Evolutionary conservation across 2,888 invertebrate genomes (phyloP).

Genomic region (Prosapia bicincta): DNA sequence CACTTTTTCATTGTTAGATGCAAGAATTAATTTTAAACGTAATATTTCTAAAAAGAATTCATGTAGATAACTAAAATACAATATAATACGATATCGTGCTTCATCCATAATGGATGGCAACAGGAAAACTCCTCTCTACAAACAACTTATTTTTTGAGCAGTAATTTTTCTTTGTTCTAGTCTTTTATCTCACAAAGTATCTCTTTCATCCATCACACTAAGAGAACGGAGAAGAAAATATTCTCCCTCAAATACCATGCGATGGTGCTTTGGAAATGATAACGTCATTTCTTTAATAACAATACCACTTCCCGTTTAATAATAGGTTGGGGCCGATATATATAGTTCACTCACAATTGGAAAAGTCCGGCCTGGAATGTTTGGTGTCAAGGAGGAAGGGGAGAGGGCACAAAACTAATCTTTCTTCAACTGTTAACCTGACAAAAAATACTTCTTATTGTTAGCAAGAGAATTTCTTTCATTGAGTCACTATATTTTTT

Average conservation of each 20-base stretch:
- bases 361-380: neutral
- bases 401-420: neutral
- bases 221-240: neutral
- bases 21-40: too few relatives aligned
- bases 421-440: neutral
- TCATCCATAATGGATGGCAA: neutral
- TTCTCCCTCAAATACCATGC: neutral
- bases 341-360: neutral
- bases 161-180: constrained; percentile 2
- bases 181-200: neutral
- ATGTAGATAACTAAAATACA: neutral
- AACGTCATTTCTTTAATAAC: neutral
- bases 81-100: neutral
- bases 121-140: neutral
- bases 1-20: too few relatives aligned
- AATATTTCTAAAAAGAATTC: neutral
- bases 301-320: neutral
- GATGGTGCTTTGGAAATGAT: neutral
- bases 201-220: neutral
- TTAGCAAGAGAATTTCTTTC: neutral
- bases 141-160: neutral
- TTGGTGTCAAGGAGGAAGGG: neutral
- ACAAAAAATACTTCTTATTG: neutral
- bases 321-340: neutral
- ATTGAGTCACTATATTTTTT: neutral